phyloP scores from a whole-genome alignment of 2,888 invertebrate species.

The Camponotus fellah region DNA sequence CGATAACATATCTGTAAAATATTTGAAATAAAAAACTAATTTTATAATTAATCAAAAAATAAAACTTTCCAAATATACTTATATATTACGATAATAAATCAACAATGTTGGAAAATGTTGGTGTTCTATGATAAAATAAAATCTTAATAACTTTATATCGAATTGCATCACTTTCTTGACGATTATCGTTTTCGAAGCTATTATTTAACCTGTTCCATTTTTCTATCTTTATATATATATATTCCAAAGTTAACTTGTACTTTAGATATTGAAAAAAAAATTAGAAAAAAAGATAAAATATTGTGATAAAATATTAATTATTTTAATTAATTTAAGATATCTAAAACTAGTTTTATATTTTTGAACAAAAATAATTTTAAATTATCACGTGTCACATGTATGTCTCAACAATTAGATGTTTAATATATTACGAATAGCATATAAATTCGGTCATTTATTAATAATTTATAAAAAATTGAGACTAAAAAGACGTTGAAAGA shows the following conservation, averaged over 20 bases:
- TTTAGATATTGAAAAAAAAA: neutral
- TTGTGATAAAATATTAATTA: too few species aligned
- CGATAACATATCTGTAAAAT: slow-evolving; percentile 56
- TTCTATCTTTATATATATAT: neutral
- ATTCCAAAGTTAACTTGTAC: slow-evolving; percentile 4
- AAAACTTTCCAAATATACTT: neutral
- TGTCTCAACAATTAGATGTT: neutral
- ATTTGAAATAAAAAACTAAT: neutral
- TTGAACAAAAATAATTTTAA: neutral
- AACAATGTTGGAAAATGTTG: slow-evolving; percentile 19
- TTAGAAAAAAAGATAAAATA: neutral
- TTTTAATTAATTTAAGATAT: neutral
- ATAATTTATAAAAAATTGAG: neutral
- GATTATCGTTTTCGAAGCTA: slow-evolving; percentile 29
- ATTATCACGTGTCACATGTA: too few species aligned
- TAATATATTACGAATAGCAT: neutral
- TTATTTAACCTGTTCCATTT: neutral
- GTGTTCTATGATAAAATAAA: slow-evolving; percentile 30
- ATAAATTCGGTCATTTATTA: neutral
- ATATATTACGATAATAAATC: neutral
- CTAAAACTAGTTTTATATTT: neutral
- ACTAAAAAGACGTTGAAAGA: neutral
- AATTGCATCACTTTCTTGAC: slow-evolving; percentile 45
- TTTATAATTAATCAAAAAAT: neutral
- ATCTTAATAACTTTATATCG: slow-evolving; percentile 35